Conservation (phyloP, 2,888 invertebrate species). For the Allolobophora icterica region DNA sequence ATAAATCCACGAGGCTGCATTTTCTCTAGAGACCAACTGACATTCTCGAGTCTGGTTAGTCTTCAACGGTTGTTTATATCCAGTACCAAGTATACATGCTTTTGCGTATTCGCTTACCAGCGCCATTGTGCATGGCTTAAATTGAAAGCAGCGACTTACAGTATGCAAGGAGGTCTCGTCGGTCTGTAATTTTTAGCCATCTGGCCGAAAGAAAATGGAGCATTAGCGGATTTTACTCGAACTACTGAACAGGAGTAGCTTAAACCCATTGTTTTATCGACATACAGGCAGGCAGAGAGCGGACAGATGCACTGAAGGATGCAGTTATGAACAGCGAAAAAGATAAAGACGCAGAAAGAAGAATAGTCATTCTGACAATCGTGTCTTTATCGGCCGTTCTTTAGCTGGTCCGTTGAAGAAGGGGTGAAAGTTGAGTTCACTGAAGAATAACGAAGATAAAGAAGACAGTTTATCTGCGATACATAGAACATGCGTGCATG, state of each 20-base stretch:
- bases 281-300: background rate
- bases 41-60: background rate
- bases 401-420: slow-evolving; percentile 8
- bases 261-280: background rate
- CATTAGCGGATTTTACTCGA: background rate
- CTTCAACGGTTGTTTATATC: background rate
- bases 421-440: background rate
- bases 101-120: background rate
- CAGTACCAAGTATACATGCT: background rate
- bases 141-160: background rate
- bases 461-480: background rate
- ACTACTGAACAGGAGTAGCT: background rate
- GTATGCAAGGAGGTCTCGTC: background rate
- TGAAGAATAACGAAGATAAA: background rate
- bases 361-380: background rate
- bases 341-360: background rate
- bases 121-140: background rate
- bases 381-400: background rate
- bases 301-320: background rate
- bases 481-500: background rate
- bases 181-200: background rate
- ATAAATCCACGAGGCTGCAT: background rate
- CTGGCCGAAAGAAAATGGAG: background rate
- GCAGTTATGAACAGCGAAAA: background rate
- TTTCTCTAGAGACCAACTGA: background rate